Base-by-base conservation (phyloP, 2,113 vertebrate genomes). In the Neodon shergylaensis region DNA sequence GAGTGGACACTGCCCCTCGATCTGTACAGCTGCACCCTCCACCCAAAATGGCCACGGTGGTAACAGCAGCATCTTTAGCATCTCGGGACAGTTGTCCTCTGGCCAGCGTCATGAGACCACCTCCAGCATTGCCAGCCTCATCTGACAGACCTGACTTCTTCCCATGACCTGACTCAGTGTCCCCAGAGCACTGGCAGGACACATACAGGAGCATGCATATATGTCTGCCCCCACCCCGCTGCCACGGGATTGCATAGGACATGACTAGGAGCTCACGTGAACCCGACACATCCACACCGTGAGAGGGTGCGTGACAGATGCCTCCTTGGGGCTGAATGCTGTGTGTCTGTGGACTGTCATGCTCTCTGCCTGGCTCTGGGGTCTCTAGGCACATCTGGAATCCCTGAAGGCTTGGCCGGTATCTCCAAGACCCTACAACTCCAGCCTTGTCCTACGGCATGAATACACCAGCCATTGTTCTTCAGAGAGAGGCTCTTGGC, bases 81-180 rank as follows among this genome's bases (percentile, higher is more conserved):
- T 99, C 97, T 99, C 99, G 0, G 99, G 99, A 96, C 99, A 95
- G 90, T 98, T 99, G 11, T 88, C 99, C 28, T 98, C 98, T 0
- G 98, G 97, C 93, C 98, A 95, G 97, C 98, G 95, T 96, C 98
- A 99, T 4, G 99, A 99, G 98, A 99, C 99, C 42, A 99, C 99
- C 28, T 99, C 99, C 95, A 99, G 99, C 97, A 98, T 99, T 96
- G 99, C 99, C 93, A 99, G 99, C 97, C 99, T 99, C 68, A 99
- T 99, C 97, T 99, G 98, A 99, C 91, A 98, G 95, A 99, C 49
- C 49, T 52, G 49, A 52, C 90, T 65, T 26, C 76, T 85, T 61
- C 24, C 63, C 17, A n/a, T 4, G 0, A 17, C 72, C 86, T 31
- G 90, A 49, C 52, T 91, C 88, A 24, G 74, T 26, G 47, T n/a